Evolutionary conservation across 2,113 vertebrate genomes (phyloP), one percentile per base, ranked within the genome.

Genomic region (Ochotona curzoniae): DNA sequence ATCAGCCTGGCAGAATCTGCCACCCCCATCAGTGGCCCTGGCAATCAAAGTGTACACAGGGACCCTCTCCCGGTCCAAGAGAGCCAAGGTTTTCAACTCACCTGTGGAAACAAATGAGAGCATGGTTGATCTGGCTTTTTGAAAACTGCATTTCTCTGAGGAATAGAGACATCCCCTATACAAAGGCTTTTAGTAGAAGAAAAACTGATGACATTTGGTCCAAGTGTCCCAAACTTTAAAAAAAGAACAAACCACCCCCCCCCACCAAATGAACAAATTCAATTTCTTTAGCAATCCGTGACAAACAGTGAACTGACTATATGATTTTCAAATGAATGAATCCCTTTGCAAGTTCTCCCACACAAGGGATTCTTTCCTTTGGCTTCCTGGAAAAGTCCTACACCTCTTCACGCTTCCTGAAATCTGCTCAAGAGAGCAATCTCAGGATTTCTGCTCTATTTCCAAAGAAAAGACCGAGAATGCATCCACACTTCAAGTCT

Each of bases 21-120:
- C 99, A 4, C 99, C 99, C 0, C 99, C 99, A 7, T 99, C 99
- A 0, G 98, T 99, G 47, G 99, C 99, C 92, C 98, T 98, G 93
- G 99, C 98, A 54, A 98, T 94, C 93, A 99, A 98, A 64, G 96
- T 97, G 97, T 99, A 99, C 0, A 15, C 96, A 14, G 99, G 98
- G 10, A 98, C 98, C 90, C 96, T 98, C 97, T 99, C 99, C 51
- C 98, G 98, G 97, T 99, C 99, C 0, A 99, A 97, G 10, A 94
- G 90, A 30, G 98, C 98, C 63, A 98, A 98, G 2, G 99, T 99
- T 96, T 98, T 99, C 79, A 99, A 95, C 83, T 99, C 99, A 83
- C 99, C 99, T 99, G 91, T 94, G 97, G 97, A 91, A 87, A 63
- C 25, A 82, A 89, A 90, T 13, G 60, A 35, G 28, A 57, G 49